Base-by-base conservation (phyloP, 2,888 invertebrate genomes). In the Ophion costatus region DNA sequence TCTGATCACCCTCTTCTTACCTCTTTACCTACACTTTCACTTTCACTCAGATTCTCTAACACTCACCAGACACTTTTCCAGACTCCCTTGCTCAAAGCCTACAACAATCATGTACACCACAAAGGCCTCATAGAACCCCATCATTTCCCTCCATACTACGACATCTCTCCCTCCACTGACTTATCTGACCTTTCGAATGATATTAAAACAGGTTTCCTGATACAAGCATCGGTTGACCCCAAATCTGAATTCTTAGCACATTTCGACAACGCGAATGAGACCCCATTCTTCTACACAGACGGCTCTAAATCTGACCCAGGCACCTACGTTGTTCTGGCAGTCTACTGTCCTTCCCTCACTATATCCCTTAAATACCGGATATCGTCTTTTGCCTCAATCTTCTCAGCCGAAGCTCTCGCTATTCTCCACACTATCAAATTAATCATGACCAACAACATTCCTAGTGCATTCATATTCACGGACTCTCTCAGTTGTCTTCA, bases 251-350 rank as follows among this genome's bases (percentile, higher is more conserved):
- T 80, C 2, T 29, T 64, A 2, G 42, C 71, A 1, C 17, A 20
- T 0, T 64, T 76, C 24, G 3, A 10, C 0, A 29, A 61, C 1
- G 6, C 14, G n/a, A 29, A 71, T 33, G 22, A 24, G 2, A 0
- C 7, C 69, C 51, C 45, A 7, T 70, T 59, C 20, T 86, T 88
- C 11, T 86, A 38, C 33, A 86, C 86, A 1, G 86, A 86, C 69
- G 84, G 85, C 20, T 87, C 83, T 1, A 86, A 82, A 57, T 56
- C 29, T 6, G n/a, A 42, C 0, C 14, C 9, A 0, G 33, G 63
- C 9, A 24, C 51, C 2, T 24, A 24, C 24, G 24, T 24, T 24
- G 24, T 2, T 24, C 24, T 24, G 24, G 24, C 24, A 24, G 24
- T 29, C 45, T 14, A 74, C 74, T 4, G 84, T 7, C 42, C 42